Percentiles rank a stretch among this genome's conserved stretches.
Conservation (phyloP, 2,888 invertebrate species). For the Pyralis farinalis region DNA sequence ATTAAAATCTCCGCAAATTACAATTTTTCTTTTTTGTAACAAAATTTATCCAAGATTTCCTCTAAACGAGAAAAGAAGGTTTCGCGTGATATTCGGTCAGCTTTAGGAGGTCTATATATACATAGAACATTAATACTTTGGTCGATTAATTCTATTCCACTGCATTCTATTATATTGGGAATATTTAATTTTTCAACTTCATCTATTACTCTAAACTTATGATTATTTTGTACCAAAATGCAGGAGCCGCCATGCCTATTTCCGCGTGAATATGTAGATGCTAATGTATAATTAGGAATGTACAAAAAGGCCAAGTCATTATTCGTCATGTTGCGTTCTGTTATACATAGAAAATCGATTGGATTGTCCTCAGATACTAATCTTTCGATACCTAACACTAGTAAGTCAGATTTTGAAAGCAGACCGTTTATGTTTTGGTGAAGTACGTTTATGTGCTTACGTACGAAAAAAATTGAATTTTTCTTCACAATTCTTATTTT, state of each 20-base stretch:
- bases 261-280: slow-evolving; percentile 3
- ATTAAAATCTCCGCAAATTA: not conserved
- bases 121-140: slow-evolving; percentile 1
- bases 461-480: too few relatives aligned
- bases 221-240: slow-evolving; percentile 1
- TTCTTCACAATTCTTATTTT: too few relatives aligned
- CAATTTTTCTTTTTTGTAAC: not conserved
- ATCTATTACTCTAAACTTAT: not conserved
- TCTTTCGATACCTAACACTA: too few relatives aligned
- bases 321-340: slow-evolving; percentile 17
- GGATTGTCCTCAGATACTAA: too few relatives aligned
- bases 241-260: slow-evolving; percentile 16
- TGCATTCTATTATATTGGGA: not conserved
- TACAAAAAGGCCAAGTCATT: slow-evolving; percentile 3
- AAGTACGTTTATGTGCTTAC: too few relatives aligned
- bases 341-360: slow-evolving; percentile 15
- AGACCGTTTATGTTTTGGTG: too few relatives aligned
- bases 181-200: not conserved
- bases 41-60: not conserved
- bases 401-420: too few relatives aligned
- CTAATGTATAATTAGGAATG: slow-evolving; percentile 10
- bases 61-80: not conserved
- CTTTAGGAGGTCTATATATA: slow-evolving; percentile 1
- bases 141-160: slow-evolving; percentile 3
- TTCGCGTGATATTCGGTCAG: not conserved